Conservation (phyloP, 2,113 vertebrate species). For the Hydrochoerus hydrochaeris region DNA sequence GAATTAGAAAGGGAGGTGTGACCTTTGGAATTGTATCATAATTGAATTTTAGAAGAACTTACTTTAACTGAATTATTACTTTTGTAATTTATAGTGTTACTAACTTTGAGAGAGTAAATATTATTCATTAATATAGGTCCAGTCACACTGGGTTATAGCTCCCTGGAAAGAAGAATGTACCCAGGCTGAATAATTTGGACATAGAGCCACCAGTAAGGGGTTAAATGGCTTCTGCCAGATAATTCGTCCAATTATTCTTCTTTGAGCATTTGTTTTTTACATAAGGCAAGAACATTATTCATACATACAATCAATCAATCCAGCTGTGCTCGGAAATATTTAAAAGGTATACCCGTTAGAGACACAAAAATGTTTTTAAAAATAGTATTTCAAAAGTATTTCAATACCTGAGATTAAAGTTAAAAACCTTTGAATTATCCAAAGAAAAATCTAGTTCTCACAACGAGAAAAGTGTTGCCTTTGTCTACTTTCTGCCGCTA, state of each 20-base stretch:
- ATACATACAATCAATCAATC: background rate
- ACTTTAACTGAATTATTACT: conserved; percentile 12
- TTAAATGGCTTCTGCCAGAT: background rate
- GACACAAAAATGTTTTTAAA: background rate
- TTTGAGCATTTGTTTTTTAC: background rate
- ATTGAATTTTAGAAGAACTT: conserved; percentile 19
- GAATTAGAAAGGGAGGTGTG: background rate
- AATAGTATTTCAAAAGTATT: background rate
- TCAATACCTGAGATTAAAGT: background rate
- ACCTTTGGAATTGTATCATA: background rate
- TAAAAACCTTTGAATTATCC: background rate
- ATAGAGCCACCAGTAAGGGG: background rate
- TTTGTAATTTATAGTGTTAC: background rate
- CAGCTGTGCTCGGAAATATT: background rate
- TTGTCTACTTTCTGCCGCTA: background rate
- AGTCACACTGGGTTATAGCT: background rate
- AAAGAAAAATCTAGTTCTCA: background rate
- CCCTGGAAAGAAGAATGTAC: background rate
- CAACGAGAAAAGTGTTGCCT: background rate
- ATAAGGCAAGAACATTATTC: background rate
- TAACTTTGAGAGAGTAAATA: background rate
- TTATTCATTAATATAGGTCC: background rate
- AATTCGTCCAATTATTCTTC: background rate
- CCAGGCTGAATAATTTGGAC: background rate
- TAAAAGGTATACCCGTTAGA: background rate